Base-by-base conservation (phyloP, 2,113 vertebrate species). In the Alosa alosa region DNA sequence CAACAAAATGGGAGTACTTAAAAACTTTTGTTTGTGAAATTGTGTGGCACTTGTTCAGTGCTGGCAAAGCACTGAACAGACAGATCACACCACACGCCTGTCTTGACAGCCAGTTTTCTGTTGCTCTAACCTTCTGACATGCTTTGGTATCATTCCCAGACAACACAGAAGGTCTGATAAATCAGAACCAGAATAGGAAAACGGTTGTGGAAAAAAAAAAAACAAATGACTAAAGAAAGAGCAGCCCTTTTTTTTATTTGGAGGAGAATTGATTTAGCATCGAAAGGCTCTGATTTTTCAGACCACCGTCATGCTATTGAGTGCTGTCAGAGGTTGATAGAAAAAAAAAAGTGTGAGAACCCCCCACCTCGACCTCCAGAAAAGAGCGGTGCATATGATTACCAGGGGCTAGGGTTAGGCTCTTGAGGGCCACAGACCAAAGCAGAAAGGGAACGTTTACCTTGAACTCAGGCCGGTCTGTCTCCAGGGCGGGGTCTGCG, bases 391-490 rank as follows among this genome's bases (percentile, higher is more conserved):
- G 92, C 90, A 92, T 92, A 87, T 89, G 86, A 94, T 93, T 93
- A 92, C 49, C 81, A 6, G 81, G 87, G 84, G 85, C 88, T 18
- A 55, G 86, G 86, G 75, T 86, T 20, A 86, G 81, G 84, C 88
- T 89, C 25, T 15, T 22, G 81, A 83, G 90, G 92, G 87, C 85
- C 91, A 92, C 92, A 86, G 87, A 90, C 68, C 25, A 78, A 39
- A 83, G 86, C 78, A 91, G 86, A 91, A 92, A 91, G 72, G 86
- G 88, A 78, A 90, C 89, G 52, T 92, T 94, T 94, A 96, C 94
- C 94, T 96, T 96, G 94, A 95, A 94, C 95, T 95, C 93, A 87
- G 90, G 52, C 90, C 85, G 87, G 86, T 90, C 88, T 87, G 89
- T 93, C 92, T 92, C 84, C 85, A 90, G 89, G 91, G 92, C 88